These are phyloP conservation scores for Labeo catla DNA, from an alignment of 2,113 vertebrate genomes.

Conservation along the genomic window DNA sequence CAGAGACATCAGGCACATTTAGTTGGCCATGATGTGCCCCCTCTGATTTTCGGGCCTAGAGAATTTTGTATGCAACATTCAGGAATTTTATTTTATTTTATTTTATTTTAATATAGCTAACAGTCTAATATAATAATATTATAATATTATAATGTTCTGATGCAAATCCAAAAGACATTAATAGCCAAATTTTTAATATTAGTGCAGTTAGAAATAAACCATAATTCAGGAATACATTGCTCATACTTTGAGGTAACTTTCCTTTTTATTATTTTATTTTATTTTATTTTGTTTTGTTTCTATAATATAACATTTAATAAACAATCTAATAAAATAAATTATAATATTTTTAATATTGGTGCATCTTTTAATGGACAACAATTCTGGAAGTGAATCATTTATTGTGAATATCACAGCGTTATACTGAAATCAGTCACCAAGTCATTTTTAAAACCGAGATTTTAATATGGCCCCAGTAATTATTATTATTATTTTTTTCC, in stretches of 20 bases:
- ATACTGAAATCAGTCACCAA: background rate
- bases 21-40: background rate
- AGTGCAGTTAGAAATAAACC: too few relatives aligned
- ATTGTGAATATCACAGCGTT: background rate
- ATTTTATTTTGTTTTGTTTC: background rate
- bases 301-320: too few relatives aligned
- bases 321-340: too few relatives aligned
- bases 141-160: too few relatives aligned
- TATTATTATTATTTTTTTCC: slow-evolving; percentile 3
- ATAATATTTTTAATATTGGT: background rate
- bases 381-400: background rate
- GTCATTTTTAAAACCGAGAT: background rate
- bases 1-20: background rate
- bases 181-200: too few relatives aligned
- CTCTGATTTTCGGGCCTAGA: background rate
- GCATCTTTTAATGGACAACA: background rate
- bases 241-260: too few relatives aligned
- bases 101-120: background rate
- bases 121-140: too few relatives aligned
- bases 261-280: background rate
- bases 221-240: too few relatives aligned
- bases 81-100: background rate
- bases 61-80: background rate
- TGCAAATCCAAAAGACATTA: too few relatives aligned
- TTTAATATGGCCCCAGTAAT: background rate